Conservation (phyloP, 2,113 vertebrate species). For the Calonectris borealis region DNA sequence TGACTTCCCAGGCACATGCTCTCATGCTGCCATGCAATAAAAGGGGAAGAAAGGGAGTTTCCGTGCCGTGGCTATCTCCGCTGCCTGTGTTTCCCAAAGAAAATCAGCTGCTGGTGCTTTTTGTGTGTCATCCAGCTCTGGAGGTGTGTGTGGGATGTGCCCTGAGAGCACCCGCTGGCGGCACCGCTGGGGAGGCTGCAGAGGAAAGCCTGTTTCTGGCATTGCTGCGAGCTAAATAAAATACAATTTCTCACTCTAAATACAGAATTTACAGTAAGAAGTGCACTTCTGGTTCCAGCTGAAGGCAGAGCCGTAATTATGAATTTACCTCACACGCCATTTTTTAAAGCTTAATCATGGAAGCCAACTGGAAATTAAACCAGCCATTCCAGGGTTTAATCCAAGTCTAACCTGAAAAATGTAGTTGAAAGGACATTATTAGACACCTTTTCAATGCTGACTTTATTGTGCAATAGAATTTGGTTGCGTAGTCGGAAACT, state of each 20-base stretch:
- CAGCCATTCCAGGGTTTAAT: background rate
- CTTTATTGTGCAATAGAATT: background rate
- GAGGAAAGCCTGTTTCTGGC: background rate
- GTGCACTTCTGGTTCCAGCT: background rate
- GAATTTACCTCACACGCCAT: background rate
- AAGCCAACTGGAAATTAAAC: background rate
- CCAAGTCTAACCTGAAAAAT: background rate
- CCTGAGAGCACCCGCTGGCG: background rate
- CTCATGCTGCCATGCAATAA: fast-evolving
- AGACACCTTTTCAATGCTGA: background rate
- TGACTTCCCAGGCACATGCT: fast-evolving
- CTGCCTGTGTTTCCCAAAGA: background rate
- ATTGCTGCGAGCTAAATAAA: background rate
- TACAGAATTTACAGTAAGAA: background rate
- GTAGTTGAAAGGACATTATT: background rate
- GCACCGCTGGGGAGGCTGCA: background rate
- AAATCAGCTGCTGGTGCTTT: background rate
- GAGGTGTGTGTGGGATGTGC: fast-evolving
- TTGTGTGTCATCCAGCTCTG: background rate
- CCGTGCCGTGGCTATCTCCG: fast-evolving
- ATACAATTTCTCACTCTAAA: background rate
- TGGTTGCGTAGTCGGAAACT: background rate
- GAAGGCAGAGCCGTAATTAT: background rate
- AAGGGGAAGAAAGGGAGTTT: background rate
- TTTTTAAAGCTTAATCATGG: background rate